Evolutionary conservation across 2,797 vertebrate genomes (phyloP), one percentile per base, ranked within the genome.

Genomic region (Monodelphis domestica): DNA sequence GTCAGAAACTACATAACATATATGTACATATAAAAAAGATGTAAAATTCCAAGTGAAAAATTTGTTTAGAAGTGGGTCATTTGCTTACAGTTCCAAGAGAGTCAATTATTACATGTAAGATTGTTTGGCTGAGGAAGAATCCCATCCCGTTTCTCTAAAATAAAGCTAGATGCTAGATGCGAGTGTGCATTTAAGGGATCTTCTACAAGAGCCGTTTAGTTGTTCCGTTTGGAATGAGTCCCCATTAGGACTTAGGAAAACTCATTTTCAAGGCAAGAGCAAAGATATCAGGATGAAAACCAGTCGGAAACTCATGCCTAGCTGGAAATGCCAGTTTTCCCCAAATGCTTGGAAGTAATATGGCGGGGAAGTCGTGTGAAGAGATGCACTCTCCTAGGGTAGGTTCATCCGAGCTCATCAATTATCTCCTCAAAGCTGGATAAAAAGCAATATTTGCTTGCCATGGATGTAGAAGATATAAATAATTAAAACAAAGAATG

Each of bases 401-500:
- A 96, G 97, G 95, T 95, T 98, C 97, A 95, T 97, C 95, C 28
- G 89, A 90, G 89, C 84, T 97, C 0, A 96, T 97, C 98, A 97
- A 97, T 95, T 95, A 94, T 94, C 92, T 94, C 59, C 97, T 97
- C 95, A 98, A 97, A 91, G 93, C 95, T 98, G 91, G 95, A 98
- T 97, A 98, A 21, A 96, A 96, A 95, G 97, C 95, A 92, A 96
- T 97, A 97, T 95, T 97, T 97, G 91, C 95, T 94, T 96, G 93
- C 98, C 98, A 97, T 95, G 96, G 94, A 51, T 94, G 63, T 94
- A 94, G 97, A 98, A 98, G 95, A 98, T 98, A 97, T 98, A 98
- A 98, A 97, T 97, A 98, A 98, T 98, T 98, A 98, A 92, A 63
- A n/a, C 95, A 91, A 97, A 97, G 97, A 98, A 98, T 97, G 95